phyloP scores from a whole-genome alignment of 2,113 vertebrate species.

The Morone saxatilis region DNA sequence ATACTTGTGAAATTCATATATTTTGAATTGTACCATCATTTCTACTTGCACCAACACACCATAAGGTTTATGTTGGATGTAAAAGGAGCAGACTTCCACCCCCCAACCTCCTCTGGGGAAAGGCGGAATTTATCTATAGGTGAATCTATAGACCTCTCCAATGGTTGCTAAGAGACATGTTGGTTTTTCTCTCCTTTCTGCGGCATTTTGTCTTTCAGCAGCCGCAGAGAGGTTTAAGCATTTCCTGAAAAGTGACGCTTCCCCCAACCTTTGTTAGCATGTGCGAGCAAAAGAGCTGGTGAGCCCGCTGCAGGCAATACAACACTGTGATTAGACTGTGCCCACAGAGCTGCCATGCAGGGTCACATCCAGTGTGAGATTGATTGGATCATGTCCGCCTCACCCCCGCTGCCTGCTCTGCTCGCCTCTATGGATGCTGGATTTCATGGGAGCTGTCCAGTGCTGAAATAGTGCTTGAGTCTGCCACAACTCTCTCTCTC shows the following conservation, averaged over 20 bases:
- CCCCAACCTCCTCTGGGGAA: not conserved
- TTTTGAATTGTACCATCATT: not conserved
- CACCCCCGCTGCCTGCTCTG: not conserved
- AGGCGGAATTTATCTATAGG: conserved; percentile 21
- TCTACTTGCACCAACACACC: not conserved
- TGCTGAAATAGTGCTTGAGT: conserved; percentile 64
- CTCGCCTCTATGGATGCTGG: not conserved
- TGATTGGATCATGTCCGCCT: conserved; percentile 62
- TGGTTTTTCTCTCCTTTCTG: conserved; percentile 22
- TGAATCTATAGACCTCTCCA: conserved; percentile 17
- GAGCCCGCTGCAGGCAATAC: conserved; percentile 40
- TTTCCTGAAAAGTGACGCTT: conserved; percentile 38
- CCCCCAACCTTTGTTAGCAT: not conserved
- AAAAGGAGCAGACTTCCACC: not conserved
- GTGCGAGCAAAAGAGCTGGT: conserved; percentile 29
- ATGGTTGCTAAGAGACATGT: conserved; percentile 55
- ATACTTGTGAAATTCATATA: not conserved
- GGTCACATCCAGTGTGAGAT: conserved; percentile 51
- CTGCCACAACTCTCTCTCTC: not conserved
- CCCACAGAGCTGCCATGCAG: conserved; percentile 57
- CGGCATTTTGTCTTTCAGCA: not conserved
- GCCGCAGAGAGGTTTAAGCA: conserved; percentile 24
- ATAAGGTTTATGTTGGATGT: not conserved
- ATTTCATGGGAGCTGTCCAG: conserved; percentile 70
- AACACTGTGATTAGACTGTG: conserved; percentile 59